phyloP scores from a whole-genome alignment of 2,888 invertebrate genomes.

The Hirtodrosophila histrioides region DNA sequence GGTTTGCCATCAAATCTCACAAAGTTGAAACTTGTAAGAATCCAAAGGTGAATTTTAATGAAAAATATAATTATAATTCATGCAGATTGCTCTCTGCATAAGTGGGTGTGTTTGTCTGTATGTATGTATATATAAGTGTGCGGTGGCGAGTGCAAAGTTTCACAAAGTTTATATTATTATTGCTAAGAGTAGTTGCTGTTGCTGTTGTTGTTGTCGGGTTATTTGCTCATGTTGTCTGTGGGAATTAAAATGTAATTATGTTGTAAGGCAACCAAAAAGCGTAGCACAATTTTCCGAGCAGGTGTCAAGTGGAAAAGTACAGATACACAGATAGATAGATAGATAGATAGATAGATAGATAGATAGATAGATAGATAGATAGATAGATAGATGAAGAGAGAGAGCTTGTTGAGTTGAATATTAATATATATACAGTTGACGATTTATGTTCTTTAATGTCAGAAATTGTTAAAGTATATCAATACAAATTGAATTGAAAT shows the following conservation, averaged over 20 bases:
- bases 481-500: too few species aligned
- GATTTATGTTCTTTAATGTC: too few species aligned
- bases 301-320: slow-evolving; percentile 33
- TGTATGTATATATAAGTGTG: neutral
- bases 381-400: too few species aligned
- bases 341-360: too few species aligned
- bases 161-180: slow-evolving; percentile 66
- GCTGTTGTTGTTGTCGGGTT: slow-evolving; percentile 46
- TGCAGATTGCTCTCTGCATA: slow-evolving; percentile 50
- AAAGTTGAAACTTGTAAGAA: slow-evolving; percentile 62
- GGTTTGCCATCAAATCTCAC: slow-evolving; percentile 34
- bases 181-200: slow-evolving; percentile 30
- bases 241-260: slow-evolving; percentile 78
- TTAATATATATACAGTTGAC: too few species aligned
- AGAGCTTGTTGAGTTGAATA: too few species aligned
- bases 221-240: slow-evolving; percentile 60
- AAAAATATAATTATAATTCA: slow-evolving; percentile 79
- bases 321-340: too few species aligned
- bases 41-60: slow-evolving; percentile 76
- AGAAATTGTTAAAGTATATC: too few species aligned
- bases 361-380: too few species aligned
- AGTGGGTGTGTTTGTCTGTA: slow-evolving; percentile 5
- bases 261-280: slow-evolving; percentile 45
- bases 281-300: slow-evolving; percentile 49
- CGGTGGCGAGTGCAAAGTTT: slow-evolving; percentile 59